Evolutionary conservation across 1,140 invertebrate species (phyloP).

Genomic region (Telenomus remus): DNA sequence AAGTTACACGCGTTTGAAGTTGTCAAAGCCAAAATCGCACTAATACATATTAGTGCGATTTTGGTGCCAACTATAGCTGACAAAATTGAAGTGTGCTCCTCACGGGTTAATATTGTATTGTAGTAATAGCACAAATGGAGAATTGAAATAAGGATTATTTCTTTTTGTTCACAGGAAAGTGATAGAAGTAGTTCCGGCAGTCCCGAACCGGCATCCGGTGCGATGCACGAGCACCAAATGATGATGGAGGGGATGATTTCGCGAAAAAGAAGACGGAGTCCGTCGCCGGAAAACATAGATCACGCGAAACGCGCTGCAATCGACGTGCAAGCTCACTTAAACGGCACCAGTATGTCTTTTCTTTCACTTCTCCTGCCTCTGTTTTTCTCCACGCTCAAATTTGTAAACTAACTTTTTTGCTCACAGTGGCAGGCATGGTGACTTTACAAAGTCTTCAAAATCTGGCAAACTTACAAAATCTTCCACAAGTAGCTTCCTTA

Average conservation of each 20-base stretch:
- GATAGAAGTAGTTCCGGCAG: constrained; percentile 82
- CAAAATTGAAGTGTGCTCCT: too few relatives aligned
- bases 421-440: constrained; percentile 84
- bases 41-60: too few relatives aligned
- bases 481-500: constrained; percentile 81
- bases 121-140: too few relatives aligned
- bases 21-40: too few relatives aligned
- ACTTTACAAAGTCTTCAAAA: constrained; percentile 86
- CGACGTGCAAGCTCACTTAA: constrained; percentile 77
- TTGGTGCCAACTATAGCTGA: too few relatives aligned
- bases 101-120: too few relatives aligned
- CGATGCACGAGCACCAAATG: constrained; percentile 74
- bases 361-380: background rate
- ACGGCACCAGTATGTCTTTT: constrained; percentile 83
- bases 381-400: background rate
- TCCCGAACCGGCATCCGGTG: constrained; percentile 77
- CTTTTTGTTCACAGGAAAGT: constrained; percentile 80
- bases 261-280: constrained; percentile 67
- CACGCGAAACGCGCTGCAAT: constrained; percentile 74
- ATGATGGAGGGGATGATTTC: constrained; percentile 71
- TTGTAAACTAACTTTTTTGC: background rate
- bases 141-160: too few relatives aligned
- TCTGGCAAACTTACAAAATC: constrained; percentile 81
- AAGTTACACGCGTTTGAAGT: too few relatives aligned
- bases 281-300: constrained; percentile 72